These are phyloP conservation scores for Hylaea fasciaria DNA, from an alignment of 2,888 invertebrate genomes.

Conservation along the genomic window DNA sequence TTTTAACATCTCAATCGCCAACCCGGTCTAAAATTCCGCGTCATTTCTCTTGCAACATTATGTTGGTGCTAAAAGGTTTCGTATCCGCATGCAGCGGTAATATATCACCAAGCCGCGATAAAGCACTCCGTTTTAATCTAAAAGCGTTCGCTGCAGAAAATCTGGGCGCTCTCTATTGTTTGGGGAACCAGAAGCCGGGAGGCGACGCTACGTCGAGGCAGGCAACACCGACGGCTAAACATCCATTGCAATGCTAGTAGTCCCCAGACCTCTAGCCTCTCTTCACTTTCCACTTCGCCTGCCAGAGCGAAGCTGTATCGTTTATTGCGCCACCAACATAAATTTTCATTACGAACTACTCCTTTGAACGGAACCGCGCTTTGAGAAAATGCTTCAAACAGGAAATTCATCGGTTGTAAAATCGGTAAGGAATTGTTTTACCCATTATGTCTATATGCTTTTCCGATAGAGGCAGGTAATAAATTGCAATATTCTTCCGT, in stretches of 20 bases:
- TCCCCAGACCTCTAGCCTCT: conserved; percentile 1
- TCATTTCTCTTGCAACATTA: conserved; percentile 4
- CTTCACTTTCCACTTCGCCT: conserved; percentile 31
- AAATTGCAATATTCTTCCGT: neutral
- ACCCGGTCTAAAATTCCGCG: conserved; percentile 4
- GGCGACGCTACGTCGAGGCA: conserved; percentile 18
- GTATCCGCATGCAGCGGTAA: conserved; percentile 26
- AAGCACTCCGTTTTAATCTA: conserved; percentile 48
- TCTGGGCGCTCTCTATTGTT: conserved; percentile 48
- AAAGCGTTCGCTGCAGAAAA: conserved; percentile 41
- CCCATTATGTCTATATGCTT: neutral
- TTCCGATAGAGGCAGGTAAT: neutral
- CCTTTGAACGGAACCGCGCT: conserved; percentile 56
- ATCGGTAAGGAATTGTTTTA: conserved; percentile 35
- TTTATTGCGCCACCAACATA: conserved; percentile 60
- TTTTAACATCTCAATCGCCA: conserved; percentile 38
- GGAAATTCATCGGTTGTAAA: conserved; percentile 51
- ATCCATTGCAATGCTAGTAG: conserved; percentile 1
- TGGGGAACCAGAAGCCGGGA: conserved; percentile 40
- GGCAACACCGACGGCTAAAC: conserved; percentile 1
- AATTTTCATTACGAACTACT: conserved; percentile 66
- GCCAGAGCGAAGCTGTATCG: conserved; percentile 52
- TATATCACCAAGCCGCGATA: conserved; percentile 45
- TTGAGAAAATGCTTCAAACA: conserved; percentile 48
- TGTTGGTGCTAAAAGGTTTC: conserved; percentile 23